These are phyloP conservation scores for Meriones unguiculatus DNA, from an alignment of 2,113 vertebrate species.

Conservation along the genomic window DNA sequence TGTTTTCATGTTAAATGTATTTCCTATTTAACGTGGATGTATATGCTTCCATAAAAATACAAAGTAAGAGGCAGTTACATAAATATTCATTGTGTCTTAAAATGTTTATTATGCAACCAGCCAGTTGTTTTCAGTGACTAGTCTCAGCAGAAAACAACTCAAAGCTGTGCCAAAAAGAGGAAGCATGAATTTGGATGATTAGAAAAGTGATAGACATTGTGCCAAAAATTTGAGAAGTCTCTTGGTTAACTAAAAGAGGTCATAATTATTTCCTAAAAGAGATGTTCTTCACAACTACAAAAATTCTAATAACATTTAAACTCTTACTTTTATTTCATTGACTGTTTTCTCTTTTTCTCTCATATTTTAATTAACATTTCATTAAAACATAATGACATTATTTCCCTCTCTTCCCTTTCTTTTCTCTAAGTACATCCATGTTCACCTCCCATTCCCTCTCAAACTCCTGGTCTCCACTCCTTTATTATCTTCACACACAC, in stretches of 20 bases:
- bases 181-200: not conserved
- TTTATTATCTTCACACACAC: not conserved
- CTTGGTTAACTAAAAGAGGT: constrained; percentile 25
- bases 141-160: not conserved
- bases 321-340: constrained; percentile 40
- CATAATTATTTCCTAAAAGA: constrained; percentile 35
- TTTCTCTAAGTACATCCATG: not conserved
- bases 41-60: not conserved
- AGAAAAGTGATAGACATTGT: constrained; percentile 13
- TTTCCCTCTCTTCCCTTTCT: not conserved
- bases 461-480: not conserved
- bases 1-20: constrained; percentile 9
- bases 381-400: not conserved
- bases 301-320: not conserved
- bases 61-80: not conserved
- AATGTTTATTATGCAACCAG: constrained; percentile 3
- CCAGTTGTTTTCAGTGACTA: not conserved
- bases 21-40: not conserved
- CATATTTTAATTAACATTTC: not conserved
- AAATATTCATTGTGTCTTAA: not conserved
- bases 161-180: not conserved
- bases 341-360: not conserved
- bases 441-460: not conserved
- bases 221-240: not conserved
- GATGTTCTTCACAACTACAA: not conserved